Evolutionary conservation across 2,888 invertebrate genomes (phyloP).

Genomic region (Carabus problematicus): DNA sequence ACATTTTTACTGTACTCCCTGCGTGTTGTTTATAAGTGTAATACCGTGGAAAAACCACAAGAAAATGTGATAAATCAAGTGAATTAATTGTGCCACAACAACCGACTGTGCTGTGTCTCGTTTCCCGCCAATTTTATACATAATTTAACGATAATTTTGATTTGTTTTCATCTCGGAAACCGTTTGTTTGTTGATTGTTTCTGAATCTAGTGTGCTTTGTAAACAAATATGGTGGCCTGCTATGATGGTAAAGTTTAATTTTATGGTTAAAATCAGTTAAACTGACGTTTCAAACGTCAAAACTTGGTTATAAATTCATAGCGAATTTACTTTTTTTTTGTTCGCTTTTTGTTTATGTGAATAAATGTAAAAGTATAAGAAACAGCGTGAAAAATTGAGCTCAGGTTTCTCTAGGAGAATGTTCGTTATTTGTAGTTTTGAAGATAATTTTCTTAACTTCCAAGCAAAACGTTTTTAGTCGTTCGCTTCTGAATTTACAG

Average conservation of each 20-base stretch:
- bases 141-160: no score
- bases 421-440: no score
- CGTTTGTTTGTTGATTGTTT: slow-evolving; percentile 1
- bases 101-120: slow-evolving; percentile 7
- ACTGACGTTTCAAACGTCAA: no score
- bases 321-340: no score
- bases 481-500: no score
- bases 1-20: slow-evolving; percentile 9
- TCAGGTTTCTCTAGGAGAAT: no score
- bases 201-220: slow-evolving; percentile 2
- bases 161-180: background rate
- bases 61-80: background rate
- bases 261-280: background rate
- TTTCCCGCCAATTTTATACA: slow-evolving; percentile 10
- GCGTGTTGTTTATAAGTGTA: background rate
- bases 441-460: no score
- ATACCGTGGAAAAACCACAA: background rate
- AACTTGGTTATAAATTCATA: no score
- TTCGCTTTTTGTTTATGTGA: no score
- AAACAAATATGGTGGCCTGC: slow-evolving; percentile 5
- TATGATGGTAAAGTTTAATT: background rate
- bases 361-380: no score
- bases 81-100: background rate
- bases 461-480: no score
- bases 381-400: no score